Conservation (phyloP, 2,888 invertebrate species). For the Pecten maximus region DNA sequence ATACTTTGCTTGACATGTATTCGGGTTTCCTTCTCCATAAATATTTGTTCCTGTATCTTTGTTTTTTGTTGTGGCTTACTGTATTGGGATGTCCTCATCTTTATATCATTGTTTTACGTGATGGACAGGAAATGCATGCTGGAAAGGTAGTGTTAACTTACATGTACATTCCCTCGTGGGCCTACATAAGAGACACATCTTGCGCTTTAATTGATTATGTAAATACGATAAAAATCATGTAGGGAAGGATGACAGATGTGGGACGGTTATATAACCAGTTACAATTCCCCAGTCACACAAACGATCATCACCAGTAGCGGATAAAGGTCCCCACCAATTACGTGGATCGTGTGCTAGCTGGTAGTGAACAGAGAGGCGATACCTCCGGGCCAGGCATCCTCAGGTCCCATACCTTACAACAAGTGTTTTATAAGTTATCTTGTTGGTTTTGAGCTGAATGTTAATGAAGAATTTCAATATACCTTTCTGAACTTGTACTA, state of each 20-base stretch:
- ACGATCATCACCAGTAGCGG: background rate
- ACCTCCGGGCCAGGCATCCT: too few species aligned
- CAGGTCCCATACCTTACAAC: too few species aligned
- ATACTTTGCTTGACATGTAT: too few species aligned
- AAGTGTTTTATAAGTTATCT: too few species aligned
- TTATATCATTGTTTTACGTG: background rate
- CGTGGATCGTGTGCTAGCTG: background rate
- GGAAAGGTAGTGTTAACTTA: background rate
- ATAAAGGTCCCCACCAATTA: slow-evolving; percentile 5
- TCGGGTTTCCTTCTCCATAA: too few species aligned
- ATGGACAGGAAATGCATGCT: background rate
- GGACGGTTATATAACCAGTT: background rate
- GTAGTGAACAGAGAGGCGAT: too few species aligned
- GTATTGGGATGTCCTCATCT: background rate
- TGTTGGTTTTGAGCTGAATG: too few species aligned
- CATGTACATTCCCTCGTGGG: background rate
- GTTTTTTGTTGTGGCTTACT: too few species aligned
- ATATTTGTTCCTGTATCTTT: background rate
- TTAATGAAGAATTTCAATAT: too few species aligned
- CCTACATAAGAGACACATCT: background rate
- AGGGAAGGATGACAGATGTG: background rate
- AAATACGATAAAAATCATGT: background rate
- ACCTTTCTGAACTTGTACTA: too few species aligned
- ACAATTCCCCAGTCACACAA: background rate
- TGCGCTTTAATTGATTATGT: background rate